Percentiles rank a stretch among this genome's conserved stretches.
phyloP scores from a whole-genome alignment of 1,140 invertebrate species.

The Diabrotica undecimpunctata region DNA sequence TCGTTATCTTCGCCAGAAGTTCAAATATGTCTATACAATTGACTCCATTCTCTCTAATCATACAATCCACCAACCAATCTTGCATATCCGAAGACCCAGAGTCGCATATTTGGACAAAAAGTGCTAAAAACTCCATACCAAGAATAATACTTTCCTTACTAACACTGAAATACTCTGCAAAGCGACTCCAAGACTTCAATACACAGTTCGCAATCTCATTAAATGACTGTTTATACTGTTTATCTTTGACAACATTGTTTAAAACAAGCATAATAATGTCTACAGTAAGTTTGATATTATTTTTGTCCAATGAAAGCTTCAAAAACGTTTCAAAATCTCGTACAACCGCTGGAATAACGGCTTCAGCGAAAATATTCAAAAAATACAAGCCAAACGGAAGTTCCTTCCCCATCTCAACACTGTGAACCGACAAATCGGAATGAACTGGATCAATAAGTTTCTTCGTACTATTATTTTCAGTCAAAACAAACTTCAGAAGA shows the following conservation, averaged over 20 bases:
- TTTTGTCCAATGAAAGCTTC: conserved; percentile 6
- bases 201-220: conserved; percentile 4
- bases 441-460: conserved; percentile 25
- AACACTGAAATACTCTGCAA: conserved; percentile 3
- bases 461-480: conserved; percentile 19
- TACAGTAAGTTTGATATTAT: conserved; percentile 11
- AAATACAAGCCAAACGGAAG: conserved; percentile 27
- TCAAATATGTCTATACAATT: conserved; percentile 6
- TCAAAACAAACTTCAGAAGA: conserved; percentile 29
- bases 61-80: conserved; percentile 1
- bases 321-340: conserved; percentile 30
- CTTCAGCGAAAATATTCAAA: conserved; percentile 23
- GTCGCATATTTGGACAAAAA: neutral
- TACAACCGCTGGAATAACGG: conserved; percentile 20
- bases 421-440: conserved; percentile 17
- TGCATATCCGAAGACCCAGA: neutral
- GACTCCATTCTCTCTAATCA: neutral
- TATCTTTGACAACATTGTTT: conserved; percentile 13
- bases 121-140: conserved; percentile 4
- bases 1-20: neutral
- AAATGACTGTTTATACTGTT: conserved; percentile 8
- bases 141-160: neutral
- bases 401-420: conserved; percentile 15
- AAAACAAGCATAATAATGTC: conserved; percentile 16
- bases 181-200: conserved; percentile 16